A percentile compares a stretch with the other conserved stretches of the same genome.
These are phyloP conservation scores for Coregonus clupeaformis DNA, from an alignment of 2,113 vertebrate species.

Conservation along the genomic window DNA sequence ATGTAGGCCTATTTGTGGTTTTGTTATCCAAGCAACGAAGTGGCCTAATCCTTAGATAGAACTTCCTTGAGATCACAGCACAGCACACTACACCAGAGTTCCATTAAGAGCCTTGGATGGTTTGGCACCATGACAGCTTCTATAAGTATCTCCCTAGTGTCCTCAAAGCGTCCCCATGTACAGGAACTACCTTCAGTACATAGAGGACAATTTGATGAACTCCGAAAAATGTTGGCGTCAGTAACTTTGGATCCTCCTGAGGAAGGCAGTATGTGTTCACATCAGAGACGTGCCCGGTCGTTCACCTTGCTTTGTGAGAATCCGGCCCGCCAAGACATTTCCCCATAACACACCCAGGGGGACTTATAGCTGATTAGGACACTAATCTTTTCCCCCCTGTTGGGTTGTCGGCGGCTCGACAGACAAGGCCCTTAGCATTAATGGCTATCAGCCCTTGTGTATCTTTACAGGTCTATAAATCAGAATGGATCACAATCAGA, in stretches of 20 bases:
- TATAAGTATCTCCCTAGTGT: constrained; percentile 33
- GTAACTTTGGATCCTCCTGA: constrained; percentile 21
- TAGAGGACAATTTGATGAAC: constrained; percentile 41
- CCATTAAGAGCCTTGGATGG: constrained; percentile 24
- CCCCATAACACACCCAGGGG: constrained; percentile 11
- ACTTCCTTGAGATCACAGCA: constrained; percentile 35
- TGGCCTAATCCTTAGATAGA: constrained; percentile 23
- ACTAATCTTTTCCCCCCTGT: constrained; percentile 63
- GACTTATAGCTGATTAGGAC: constrained; percentile 58
- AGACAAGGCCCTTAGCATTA: constrained; percentile 45
- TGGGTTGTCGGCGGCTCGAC: constrained; percentile 23
- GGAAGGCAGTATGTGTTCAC: constrained; percentile 11
- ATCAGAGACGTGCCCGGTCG: background rate
- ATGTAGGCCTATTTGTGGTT: background rate
- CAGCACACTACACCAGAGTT: constrained; percentile 25
- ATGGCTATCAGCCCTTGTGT: constrained; percentile 8
- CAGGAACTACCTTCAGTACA: constrained; percentile 5
- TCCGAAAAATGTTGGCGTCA: constrained; percentile 31
- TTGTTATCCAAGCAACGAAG: constrained; percentile 16
- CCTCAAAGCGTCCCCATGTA: constrained; percentile 28
- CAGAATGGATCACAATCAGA: background rate
- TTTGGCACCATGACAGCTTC: constrained; percentile 44
- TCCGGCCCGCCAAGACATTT: background rate
- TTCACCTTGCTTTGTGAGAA: constrained; percentile 32
- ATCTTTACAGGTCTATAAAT: background rate